Percentiles rank a stretch among this genome's conserved stretches.
Conservation (phyloP, 2,797 vertebrate genomes). For the Pachyuromys duprasi region DNA sequence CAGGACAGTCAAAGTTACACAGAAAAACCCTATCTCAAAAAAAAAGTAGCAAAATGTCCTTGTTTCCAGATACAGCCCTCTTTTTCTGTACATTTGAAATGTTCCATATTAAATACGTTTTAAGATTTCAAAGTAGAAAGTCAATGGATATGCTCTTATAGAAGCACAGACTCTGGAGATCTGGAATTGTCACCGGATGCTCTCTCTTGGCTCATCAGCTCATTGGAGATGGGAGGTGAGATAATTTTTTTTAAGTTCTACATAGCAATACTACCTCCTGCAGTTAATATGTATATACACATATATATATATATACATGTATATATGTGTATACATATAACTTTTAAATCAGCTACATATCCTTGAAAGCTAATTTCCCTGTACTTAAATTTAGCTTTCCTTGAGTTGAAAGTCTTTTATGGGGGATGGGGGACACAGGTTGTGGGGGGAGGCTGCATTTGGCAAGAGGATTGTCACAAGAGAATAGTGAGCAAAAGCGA, state of each 20-base stretch:
- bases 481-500: neutral
- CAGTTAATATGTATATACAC: neutral
- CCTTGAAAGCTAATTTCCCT: slow-evolving; percentile 52
- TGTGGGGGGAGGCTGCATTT: neutral
- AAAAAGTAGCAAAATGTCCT: neutral
- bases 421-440: neutral
- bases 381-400: slow-evolving; percentile 31
- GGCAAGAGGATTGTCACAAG: neutral
- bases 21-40: neutral
- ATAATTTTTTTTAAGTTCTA: neutral
- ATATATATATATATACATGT: too few relatives aligned
- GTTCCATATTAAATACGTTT: neutral
- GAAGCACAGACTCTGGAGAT: neutral
- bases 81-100: neutral
- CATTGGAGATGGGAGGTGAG: neutral
- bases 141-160: neutral
- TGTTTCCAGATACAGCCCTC: accelerated
- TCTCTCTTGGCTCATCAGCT: neutral
- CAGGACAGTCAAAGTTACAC: neutral
- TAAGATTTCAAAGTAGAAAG: neutral
- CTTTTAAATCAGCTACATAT: slow-evolving; percentile 3
- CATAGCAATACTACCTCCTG: neutral
- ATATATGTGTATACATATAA: neutral
- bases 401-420: slow-evolving; percentile 4
- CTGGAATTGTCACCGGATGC: neutral